Conservation (phyloP, 2,113 vertebrate genomes). For the Danio rerio region DNA sequence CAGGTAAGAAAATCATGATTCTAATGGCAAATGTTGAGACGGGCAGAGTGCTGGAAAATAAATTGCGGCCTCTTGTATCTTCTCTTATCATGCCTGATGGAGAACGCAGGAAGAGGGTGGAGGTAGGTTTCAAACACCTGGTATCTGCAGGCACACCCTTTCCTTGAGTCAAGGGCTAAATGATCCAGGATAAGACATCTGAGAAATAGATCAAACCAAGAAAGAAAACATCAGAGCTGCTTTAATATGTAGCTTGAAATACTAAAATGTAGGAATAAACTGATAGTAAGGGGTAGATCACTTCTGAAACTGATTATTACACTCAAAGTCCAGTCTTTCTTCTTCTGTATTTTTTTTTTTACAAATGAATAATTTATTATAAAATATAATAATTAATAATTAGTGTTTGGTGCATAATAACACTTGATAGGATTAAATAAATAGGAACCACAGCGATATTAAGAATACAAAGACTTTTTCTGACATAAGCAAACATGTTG, state of each 20-base stretch:
- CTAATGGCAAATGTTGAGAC: slow-evolving; percentile 71
- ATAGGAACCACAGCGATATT: background rate
- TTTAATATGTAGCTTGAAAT: background rate
- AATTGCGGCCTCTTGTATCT: slow-evolving; percentile 60
- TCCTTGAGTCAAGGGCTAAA: slow-evolving; percentile 55
- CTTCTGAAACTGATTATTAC: background rate
- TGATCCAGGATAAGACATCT: slow-evolving; percentile 71
- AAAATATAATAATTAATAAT: too few relatives aligned
- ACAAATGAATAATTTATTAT: background rate
- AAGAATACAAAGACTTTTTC: background rate
- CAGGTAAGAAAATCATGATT: slow-evolving; percentile 74
- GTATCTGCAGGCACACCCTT: slow-evolving; percentile 66
- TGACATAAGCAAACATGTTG: background rate
- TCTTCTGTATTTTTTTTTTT: background rate
- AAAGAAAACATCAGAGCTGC: slow-evolving; percentile 32
- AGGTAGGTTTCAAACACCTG: slow-evolving; percentile 57
- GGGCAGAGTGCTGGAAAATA: slow-evolving; percentile 42
- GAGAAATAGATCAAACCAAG: slow-evolving; percentile 55
- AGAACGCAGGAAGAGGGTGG: slow-evolving; percentile 55
- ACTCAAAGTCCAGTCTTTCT: background rate
- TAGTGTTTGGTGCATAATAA: background rate
- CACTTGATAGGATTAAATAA: background rate
- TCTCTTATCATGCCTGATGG: slow-evolving; percentile 77
- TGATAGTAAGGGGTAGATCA: background rate
- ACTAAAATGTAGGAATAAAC: background rate